Evolutionary conservation across 2,797 vertebrate genomes (phyloP), one percentile per base, ranked within the genome.

Genomic region (Microcaecilia unicolor): DNA sequence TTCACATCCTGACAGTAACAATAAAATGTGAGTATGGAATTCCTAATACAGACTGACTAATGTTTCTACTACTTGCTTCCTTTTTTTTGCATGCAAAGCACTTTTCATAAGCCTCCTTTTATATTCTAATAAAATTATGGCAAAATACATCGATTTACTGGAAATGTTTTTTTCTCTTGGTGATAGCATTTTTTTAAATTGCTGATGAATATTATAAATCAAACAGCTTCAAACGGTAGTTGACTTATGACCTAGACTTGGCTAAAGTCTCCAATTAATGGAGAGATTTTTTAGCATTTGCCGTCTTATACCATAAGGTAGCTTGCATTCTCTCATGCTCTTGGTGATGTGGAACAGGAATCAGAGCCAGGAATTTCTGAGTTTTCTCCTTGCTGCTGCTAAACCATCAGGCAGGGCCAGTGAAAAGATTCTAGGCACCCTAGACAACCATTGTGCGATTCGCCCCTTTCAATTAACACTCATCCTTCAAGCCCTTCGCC

Each of bases 31-130:
- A 90, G 86, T 92, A 96, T 92, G 90, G 91, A 90, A 92, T 95
- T 91, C 90, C 88, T 88, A 94, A 97, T 94, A 95, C 92, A 97
- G 93, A 96, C 90, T 93, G 92, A 97, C 88, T 95, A 93, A 95
- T 95, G 91, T 85, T 85, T 81, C 81, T 81, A 76, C 66, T 77
- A 73, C 71, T 66, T 68, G 82, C 78, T 60, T 74, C 70, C 58
- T 67, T 74, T 84, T n/a, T 90, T 93, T 66, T 97, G 93, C 92
- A 78, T 88, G 74, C 88, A 92, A 92, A 95, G 93, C 95, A 92
- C 83, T 95, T 94, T 87, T 90, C 78, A 81, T 88, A 88, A 90
- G 83, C 85, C 88, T 90, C 85, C 88, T 86, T 90, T 85, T 89
- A 85, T 88, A 90, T 86, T 81, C 91, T 95, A 97, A 97, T 98